Evolutionary conservation across 2,888 invertebrate species (phyloP), one percentile per base, ranked within the genome.

Genomic region (Leptinotarsa juncta): DNA sequence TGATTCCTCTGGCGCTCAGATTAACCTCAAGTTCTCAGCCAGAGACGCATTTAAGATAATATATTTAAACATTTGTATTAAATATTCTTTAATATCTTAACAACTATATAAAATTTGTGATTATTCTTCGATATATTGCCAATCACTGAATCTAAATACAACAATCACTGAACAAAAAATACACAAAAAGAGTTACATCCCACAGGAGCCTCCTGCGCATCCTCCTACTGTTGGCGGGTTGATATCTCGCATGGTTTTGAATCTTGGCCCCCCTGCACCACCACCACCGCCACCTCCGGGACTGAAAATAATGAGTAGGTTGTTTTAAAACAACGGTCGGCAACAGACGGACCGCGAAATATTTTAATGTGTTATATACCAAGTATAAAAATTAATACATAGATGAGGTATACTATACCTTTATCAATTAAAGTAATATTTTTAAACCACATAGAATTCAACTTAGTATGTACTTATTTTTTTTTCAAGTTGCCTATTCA

Each of bases 201-300:
- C 84, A 80, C 84, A 85, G 10, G 82, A 75, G 26, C 82, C 81
- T 48, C 84, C 84, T 16, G 84, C 81, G 74, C 83, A 83, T 67
- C 84, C 84, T n/a, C 84, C 83, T 20, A 81, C 80, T 10, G 83
- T 84, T 18, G 84, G 84, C 48, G 82, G 83, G 74, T 84, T 84
- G 57, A 84, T 83, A 70, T 85, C 84, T 26, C 81, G 77, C 82
- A 84, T 83, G 7, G 84, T 83, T 71, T 81, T 78, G 67, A 85
- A 79, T 55, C 82, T 80, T 49, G 83, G 82, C 16, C 82, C 81
- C 10, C 81, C 78, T 15, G 81, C 78, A 18, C 82, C 81, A 18
- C 81, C 80, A 16, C 80, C 80, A 49, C 82, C 80, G 42, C 83
- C 32, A 32, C 32, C 83, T 16, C 82, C 82, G 76, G 82, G 82